Base-by-base conservation (phyloP, 2,797 vertebrate species). In the Astyanax mexicanus region DNA sequence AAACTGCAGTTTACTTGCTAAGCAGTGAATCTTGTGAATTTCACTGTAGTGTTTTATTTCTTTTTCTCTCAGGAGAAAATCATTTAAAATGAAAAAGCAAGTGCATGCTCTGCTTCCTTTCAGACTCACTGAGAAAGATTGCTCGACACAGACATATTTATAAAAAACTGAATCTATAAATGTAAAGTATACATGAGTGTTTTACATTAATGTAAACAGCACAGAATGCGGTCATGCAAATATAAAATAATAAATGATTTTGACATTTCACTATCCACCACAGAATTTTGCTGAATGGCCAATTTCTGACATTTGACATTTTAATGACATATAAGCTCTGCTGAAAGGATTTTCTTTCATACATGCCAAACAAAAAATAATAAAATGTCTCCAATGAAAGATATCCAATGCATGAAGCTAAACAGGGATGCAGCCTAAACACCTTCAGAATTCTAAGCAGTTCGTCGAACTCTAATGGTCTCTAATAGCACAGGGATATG, bases 401-500 rank as follows among this genome's bases (percentile, higher is more conserved):
- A 40, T 58, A 51, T 47, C 58, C 44, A 27, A 17, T 49, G 17
- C 38, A 12, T 8, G 19, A 21, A 7, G 15, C 21, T 25, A 45
- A 6, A 27, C 0, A 6, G 11, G 12, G 8, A 55, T 17, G 1
- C 35, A 60, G 51, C 13, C 55, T 52, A 6, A 52, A 35, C 69
- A 29, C 40, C 55, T 47, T 19, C 64, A 19, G 77, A 78, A 68
- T 73, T 45, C 47, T 68, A 78, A 78, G 58, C 21, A 55, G 64
- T 47, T 38, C 12, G 42, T 62, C 51, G 38, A 66, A 51, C 45
- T 27, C 77, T 78, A 78, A 73, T 73, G 64, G 64, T 38, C 21
- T 55, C 37, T 78, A 78, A 68, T 68, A 37, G 77, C 77, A 62
- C 44, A 62, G 45, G 64, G 70, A 73, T 74, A 68, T 61, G 64